Evolutionary conservation across 2,113 vertebrate genomes (phyloP), one percentile per base, ranked within the genome.

Genomic region (Sinocyclocheilus anophthalmus): DNA sequence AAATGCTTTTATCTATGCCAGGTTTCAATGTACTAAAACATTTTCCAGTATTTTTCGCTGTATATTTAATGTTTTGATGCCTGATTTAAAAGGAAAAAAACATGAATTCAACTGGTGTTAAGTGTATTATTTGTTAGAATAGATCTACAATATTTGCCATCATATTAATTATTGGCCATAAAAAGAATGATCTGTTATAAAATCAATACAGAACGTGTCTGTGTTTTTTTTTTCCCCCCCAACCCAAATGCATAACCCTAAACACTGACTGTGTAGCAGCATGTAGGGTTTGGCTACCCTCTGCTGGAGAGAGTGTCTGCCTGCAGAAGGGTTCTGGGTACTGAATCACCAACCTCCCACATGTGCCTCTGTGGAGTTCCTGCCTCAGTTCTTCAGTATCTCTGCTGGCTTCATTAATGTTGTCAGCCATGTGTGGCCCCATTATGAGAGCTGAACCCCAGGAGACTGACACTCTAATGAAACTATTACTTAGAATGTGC

Each of bases 381-480:
- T 20, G 26, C 42, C 39, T 65, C 75, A 42, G 33, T 55, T 55
- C 61, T 50, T 59, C 67, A 37, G 48, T 9, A 57, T 89, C 39
- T 61, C 57, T 84, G 13, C 26, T 39, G 76, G 61, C 73, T 42
- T 81, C 72, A 76, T 88, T 76, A 88, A 55, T 50, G 30, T 67
- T 70, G 76, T 76, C 85, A 88, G 76, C 70, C 85, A 88, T 87
- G 76, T 82, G 88, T 76, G 78, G 76, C 82, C 72, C n/a, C 22
- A n/a, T 82, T 81, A 53, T 76, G 59, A 50, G 65, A 45, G 26
- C n/a, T 30, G 65, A 50, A 24, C 53, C 85, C 67, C 77, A 63
- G 77, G 88, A 87, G 88, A 72, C 77, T 11, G 13, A 61, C 24
- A 45, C 65, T 67, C 79, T 48, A 81, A 79, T 79, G 53, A 76